phyloP scores from a whole-genome alignment of 1,140 invertebrate genomes.

The Lepidurus arcticus region DNA sequence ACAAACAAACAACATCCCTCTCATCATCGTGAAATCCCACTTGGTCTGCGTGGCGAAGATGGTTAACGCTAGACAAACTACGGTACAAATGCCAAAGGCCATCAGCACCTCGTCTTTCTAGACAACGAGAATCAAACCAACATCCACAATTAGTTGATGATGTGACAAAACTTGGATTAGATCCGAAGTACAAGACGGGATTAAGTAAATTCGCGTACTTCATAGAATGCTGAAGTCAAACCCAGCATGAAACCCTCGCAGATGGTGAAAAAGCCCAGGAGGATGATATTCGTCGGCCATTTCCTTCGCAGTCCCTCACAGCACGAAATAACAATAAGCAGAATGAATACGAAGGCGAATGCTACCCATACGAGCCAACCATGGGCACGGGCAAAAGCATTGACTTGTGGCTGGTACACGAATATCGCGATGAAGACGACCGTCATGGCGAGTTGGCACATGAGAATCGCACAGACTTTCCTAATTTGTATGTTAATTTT shows the following conservation, averaged over 20 bases:
- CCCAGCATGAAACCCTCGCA: slow-evolving; percentile 73
- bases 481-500: slow-evolving; percentile 29
- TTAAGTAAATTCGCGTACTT: slow-evolving; percentile 29
- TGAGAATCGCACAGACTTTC: slow-evolving; percentile 54
- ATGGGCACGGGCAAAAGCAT: slow-evolving; percentile 38
- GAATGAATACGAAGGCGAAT: slow-evolving; percentile 42
- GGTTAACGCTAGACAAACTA: slow-evolving; percentile 49
- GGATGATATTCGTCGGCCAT: slow-evolving; percentile 50
- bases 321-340: slow-evolving; percentile 50
- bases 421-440: slow-evolving; percentile 50
- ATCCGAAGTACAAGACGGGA: neutral
- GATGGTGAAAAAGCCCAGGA: slow-evolving; percentile 48
- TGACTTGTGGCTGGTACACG: slow-evolving; percentile 47
- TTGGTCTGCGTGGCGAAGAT: slow-evolving; percentile 50
- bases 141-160: neutral
- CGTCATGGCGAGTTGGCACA: slow-evolving; percentile 51
- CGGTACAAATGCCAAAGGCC: slow-evolving; percentile 46
- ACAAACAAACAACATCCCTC: slow-evolving; percentile 49
- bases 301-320: slow-evolving; percentile 48
- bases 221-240: slow-evolving; percentile 43
- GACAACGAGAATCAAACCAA: slow-evolving; percentile 3
- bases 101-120: slow-evolving; percentile 43
- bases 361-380: slow-evolving; percentile 41
- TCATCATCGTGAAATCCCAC: slow-evolving; percentile 49
- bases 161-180: slow-evolving; percentile 25